Base-by-base conservation (phyloP, 2,797 vertebrate genomes). In the Echeneis naucrates region DNA sequence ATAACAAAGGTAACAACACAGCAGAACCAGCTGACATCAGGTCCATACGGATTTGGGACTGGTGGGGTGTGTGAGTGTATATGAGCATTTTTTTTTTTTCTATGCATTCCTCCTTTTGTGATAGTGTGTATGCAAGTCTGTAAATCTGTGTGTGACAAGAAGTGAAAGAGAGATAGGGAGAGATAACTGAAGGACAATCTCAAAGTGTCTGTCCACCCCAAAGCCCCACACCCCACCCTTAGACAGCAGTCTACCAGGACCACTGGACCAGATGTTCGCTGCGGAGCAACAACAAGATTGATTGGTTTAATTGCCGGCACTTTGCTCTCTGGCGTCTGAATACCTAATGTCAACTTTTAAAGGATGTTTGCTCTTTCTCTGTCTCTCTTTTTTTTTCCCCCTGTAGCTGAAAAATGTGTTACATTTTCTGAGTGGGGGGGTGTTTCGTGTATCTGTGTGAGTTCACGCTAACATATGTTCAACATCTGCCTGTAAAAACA, bases 241-340 rank as follows among this genome's bases (percentile, higher is more conserved):
- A 88, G 89, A 90, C 92, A 91, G 93, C 88, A 94, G 95, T 95
- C 95, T 93, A 93, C 90, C 92, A 95, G 95, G 96, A 97, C 96
- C 96, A 94, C 95, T 95, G 95, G 95, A 96, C 96, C 98, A 98
- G 98, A 97, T 98, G 97, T 96, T 98, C 95, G 90, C 93, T 96
- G 92, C 93, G 90, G 93, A 95, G 95, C 95, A 93, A 93, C 82
- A 84, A 91, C 93, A 96, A 97, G 97, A 98, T 97, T 97, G 97
- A 98, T 98, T 95, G 95, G 96, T 98, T 97, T 98, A 98, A 98
- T 97, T 97, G 97, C 95, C 93, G 90, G 92, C 95, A 95, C 94
- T 97, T 96, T 96, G 94, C 95, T 91, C 87, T 85, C 75, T 80
- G 84, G 95, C 95, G 95, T 97, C 95, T 96, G 96, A 97, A 97